phyloP scores from a whole-genome alignment of 2,113 vertebrate species.

The Lipotes vexillifer region DNA sequence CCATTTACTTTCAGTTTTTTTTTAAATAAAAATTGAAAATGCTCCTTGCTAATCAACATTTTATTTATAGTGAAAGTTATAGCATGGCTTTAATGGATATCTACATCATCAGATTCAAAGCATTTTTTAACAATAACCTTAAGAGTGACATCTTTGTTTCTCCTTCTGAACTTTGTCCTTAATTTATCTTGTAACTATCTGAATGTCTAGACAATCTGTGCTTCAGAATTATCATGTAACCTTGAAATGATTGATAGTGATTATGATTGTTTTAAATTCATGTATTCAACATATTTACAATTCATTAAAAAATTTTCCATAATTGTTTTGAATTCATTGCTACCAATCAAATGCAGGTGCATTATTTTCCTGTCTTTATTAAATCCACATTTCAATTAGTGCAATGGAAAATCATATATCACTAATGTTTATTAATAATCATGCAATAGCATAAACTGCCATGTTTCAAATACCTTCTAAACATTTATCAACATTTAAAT shows the following conservation, averaged over 20 bases:
- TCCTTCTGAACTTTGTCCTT: neutral
- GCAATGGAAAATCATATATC: neutral
- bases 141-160: neutral
- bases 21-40: neutral
- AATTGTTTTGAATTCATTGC: neutral
- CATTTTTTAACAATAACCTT: neutral
- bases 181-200: neutral
- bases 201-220: neutral
- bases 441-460: neutral
- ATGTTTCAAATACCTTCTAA: neutral
- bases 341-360: neutral
- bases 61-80: neutral
- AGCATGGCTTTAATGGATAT: neutral
- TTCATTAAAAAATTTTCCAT: neutral
- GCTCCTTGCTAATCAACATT: neutral
- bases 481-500: neutral
- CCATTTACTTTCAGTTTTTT: neutral
- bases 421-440: neutral
- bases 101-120: neutral
- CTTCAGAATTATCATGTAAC: neutral
- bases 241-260: neutral
- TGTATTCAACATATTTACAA: neutral
- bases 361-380: neutral
- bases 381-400: neutral
- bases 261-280: neutral